Evolutionary conservation across 1,140 invertebrate genomes (phyloP), one percentile per base, ranked within the genome.

Genomic region (Coptotermes formosanus): DNA sequence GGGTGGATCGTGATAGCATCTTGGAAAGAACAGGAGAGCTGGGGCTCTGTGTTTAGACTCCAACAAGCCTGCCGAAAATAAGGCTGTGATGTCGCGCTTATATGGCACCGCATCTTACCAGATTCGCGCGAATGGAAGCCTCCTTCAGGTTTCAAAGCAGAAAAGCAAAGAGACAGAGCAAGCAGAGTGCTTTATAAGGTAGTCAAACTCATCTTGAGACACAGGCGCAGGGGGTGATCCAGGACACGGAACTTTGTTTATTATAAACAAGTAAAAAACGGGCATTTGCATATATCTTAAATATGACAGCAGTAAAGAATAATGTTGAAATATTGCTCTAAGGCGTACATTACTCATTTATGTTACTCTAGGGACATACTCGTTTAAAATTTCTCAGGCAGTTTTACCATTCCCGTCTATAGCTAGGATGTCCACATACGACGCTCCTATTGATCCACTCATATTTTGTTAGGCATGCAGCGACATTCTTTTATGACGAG

Each of bases 1-100:
- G 64, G 64, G 8, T 75, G 64, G 64, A 30, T 75, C 64, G 64
- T 75, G 64, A 75, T 75, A 75, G 25, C 64, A 75, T 75, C 64
- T 75, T 75, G 64, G 64, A 75, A 75, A 75, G 64, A 25, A 30
- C 8, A 30, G n/a, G 25, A 30, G 19, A n/a, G 7, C 25, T 8
- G 64, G 25, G 7, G 14, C 7, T 75, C 25, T 75, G 64, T 75
- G 64, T 75, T 75, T 75, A 75, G 64, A 75, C 64, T 75, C 64
- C 64, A n/a, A 75, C 25, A 75, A n/a, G 25, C 16, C n/a, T 75
- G 64, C 64, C 64, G 64, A 75, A 75, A 75, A 75, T 75, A 75
- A 30, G 25, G 64, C 3, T 30, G n/a, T 75, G 25, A 30, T 16
- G 64, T 75, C 64, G 30, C 64, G 25, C 6, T 25, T 30, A 75